A percentile compares a stretch with the other conserved stretches of the same genome.
Conservation (phyloP, 2,113 vertebrate species). For the Strix uralensis region DNA sequence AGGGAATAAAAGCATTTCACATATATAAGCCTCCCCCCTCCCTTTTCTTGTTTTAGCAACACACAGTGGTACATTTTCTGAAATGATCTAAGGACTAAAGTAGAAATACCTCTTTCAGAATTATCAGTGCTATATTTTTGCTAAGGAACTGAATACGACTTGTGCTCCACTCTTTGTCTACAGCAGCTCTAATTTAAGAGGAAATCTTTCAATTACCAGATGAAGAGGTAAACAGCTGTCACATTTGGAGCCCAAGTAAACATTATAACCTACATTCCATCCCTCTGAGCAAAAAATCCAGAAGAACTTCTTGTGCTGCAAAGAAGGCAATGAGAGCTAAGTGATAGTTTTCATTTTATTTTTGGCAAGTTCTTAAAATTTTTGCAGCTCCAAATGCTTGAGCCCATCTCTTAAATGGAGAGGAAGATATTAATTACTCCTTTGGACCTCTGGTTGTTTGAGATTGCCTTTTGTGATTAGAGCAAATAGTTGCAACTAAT, state of each 20-base stretch:
- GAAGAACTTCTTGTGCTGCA: not conserved
- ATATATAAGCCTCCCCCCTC: not conserved
- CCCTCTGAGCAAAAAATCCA: constrained; percentile 14
- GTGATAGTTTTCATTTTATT: not conserved
- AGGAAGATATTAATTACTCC: not conserved
- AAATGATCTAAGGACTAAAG: not conserved
- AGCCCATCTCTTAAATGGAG: not conserved
- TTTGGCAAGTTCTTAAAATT: not conserved
- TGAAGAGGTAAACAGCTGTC: constrained; percentile 68
- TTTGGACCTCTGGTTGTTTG: not conserved
- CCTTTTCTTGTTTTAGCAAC: not conserved
- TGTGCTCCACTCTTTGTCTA: constrained; percentile 28
- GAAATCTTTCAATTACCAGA: constrained; percentile 54
- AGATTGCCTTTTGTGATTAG: not conserved
- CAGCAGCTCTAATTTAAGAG: constrained; percentile 36
- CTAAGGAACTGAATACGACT: not conserved
- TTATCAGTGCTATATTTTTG: constrained; percentile 1
- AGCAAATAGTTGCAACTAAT: constrained; percentile 6
- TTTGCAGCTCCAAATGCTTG: not conserved
- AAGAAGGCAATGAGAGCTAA: not conserved
- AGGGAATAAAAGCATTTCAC: not conserved
- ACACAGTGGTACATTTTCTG: not conserved
- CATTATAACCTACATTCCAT: constrained; percentile 37
- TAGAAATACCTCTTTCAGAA: not conserved
- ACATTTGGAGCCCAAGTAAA: constrained; percentile 40